Base-by-base conservation (phyloP, 35 echinoderm and acorn worm genomes). In the Holothuria glaberrima region DNA sequence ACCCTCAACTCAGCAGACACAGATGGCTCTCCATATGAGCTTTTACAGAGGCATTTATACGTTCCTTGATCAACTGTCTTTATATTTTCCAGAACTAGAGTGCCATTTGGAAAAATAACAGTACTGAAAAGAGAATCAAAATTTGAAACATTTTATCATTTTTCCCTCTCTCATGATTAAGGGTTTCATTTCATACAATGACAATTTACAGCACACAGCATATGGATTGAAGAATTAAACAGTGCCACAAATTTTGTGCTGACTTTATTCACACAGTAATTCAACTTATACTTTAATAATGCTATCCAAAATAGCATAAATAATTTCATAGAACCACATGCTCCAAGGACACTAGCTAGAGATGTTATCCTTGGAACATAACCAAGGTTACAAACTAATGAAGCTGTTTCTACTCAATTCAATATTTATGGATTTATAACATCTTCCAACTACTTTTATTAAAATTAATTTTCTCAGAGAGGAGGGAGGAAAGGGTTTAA, bases 31-130 rank as follows among this genome's bases (percentile, higher is more conserved):
- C 90, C 88, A 65, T 64, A 58, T 21, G 60, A 36, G 48, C 90
- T 92, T 61, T 64, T 85, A 25, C 91, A 88, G 4, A 92, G 70
- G 34, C 94, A 95, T 33, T 67, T 82, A 54, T 86, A 95, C 13
- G 31, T 75, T 1, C 90, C 87, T 59, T 89, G 86, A 54, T 95
- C 94, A 20, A 20, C 18, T 41, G 31, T 13, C 32, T 57, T 17
- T 0, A 92, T 32, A 56, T 92, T 60, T 25, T 76, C 58, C 18
- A 95, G 64, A 20, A 84, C 33, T 1, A 95, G 59, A 18, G 86
- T 92, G 17, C 94, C 94, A 71, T 92, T 86, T 7, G 32, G 52
- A 7, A 86, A 59, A 21, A 95, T 92, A 38, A 27, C 27, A 17
- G 86, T 95, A 16, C 94, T 95, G 90, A 29, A 45, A 65, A 83